Evolutionary conservation across 2,113 vertebrate genomes (phyloP).

Genomic region (Trematocara zebra): DNA sequence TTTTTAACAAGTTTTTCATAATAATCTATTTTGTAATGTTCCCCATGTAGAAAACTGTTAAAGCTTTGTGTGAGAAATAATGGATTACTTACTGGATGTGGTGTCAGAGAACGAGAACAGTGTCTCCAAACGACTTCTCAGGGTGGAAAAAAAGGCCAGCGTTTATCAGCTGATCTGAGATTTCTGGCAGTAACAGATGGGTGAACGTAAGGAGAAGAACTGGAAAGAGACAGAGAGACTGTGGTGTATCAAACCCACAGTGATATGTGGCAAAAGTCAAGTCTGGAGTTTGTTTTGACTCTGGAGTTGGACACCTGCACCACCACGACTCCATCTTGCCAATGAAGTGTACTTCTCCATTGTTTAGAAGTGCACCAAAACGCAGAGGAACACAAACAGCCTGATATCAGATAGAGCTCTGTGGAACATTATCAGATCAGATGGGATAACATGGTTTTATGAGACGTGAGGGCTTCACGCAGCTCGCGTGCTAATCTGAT

Average conservation of each 20-base stretch:
- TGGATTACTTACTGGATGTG: not conserved
- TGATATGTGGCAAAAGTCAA: not conserved
- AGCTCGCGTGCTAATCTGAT: rapidly evolving
- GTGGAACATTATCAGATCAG: not conserved
- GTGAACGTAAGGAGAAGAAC: rapidly evolving
- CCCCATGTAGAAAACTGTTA: not conserved
- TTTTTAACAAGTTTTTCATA: not conserved
- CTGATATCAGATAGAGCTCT: not conserved
- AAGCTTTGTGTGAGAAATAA: not conserved
- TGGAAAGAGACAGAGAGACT: not conserved
- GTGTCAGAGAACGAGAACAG: not conserved
- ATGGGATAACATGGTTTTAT: not conserved
- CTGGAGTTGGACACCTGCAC: not conserved
- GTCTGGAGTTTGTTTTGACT: not conserved
- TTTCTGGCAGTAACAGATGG: not conserved
- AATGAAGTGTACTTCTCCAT: not conserved
- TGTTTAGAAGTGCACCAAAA: not conserved
- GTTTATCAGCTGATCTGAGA: not conserved
- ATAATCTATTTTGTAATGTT: not conserved
- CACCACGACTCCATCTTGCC: not conserved
- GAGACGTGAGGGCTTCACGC: not conserved
- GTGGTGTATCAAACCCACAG: not conserved
- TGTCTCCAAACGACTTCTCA: not conserved
- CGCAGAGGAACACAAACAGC: not conserved
- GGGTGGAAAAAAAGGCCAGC: not conserved